These are phyloP conservation scores for Microplitis mediator DNA, from an alignment of 1,140 invertebrate species.

Conservation along the genomic window DNA sequence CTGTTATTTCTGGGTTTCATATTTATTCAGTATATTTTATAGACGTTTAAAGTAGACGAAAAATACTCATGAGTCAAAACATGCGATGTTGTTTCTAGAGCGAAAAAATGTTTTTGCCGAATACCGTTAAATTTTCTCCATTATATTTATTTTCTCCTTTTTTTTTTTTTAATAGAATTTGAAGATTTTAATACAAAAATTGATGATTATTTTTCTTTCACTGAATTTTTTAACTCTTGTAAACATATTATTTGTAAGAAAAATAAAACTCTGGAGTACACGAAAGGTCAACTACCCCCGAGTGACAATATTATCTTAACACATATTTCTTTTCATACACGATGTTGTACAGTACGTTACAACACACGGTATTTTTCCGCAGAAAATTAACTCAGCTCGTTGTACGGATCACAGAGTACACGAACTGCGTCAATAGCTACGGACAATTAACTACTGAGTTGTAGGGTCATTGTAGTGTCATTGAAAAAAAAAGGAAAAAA, in stretches of 20 bases:
- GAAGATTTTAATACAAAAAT: no score
- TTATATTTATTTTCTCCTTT: no score
- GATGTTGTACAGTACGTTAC: not conserved
- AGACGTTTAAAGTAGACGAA: not conserved
- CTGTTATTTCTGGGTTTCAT: not conserved
- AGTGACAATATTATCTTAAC: not conserved
- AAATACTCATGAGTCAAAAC: not conserved
- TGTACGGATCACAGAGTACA: conserved; percentile 5
- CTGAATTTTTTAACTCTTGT: no score
- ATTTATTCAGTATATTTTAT: not conserved
- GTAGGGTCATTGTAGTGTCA: not conserved
- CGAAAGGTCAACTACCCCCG: not conserved
- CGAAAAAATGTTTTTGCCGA: no score
- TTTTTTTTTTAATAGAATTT: no score
- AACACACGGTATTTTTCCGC: not conserved
- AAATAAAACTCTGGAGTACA: not conserved
- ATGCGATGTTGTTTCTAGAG: no score
- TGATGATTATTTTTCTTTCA: no score
- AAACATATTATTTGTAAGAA: not conserved
- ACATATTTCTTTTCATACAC: not conserved
- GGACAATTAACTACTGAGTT: conserved; percentile 2
- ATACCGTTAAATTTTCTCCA: no score
- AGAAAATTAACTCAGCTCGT: not conserved
- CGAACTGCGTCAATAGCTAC: not conserved
- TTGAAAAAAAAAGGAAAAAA: not conserved